These are phyloP conservation scores for Mormyrus lacerda DNA, from an alignment of 2,113 vertebrate genomes.

Conservation along the genomic window DNA sequence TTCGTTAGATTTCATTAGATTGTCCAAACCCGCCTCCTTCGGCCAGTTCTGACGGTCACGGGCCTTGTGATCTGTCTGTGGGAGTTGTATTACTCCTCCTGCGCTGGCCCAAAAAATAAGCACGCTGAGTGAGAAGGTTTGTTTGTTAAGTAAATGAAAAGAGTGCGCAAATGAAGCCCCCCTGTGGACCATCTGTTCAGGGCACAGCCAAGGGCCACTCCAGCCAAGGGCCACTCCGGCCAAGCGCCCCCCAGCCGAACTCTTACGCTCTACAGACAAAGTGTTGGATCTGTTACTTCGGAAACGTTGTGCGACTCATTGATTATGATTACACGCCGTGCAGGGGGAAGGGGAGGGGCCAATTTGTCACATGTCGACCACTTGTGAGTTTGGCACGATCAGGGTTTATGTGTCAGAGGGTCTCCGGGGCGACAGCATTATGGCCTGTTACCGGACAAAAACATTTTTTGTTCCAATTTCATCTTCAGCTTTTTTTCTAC, in stretches of 20 bases:
- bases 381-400: neutral
- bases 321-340: neutral
- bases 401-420: neutral
- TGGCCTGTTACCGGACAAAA: neutral
- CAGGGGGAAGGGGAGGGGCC: neutral
- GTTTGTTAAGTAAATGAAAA: conserved; percentile 50
- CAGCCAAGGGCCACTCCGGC: neutral
- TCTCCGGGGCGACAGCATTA: neutral
- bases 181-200: neutral
- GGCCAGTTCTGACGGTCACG: conserved; percentile 48
- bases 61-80: conserved; percentile 46
- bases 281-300: neutral
- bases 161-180: conserved; percentile 52
- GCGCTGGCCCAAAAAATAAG: conserved; percentile 48
- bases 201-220: neutral
- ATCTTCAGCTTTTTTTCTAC: neutral
- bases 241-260: neutral
- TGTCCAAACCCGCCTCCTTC: conserved; percentile 34
- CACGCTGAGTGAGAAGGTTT: conserved; percentile 36
- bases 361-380: neutral
- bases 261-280: neutral
- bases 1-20: conserved; percentile 54
- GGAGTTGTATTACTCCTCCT: neutral
- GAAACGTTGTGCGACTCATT: neutral
- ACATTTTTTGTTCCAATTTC: neutral